Evolutionary conservation across 1,140 invertebrate genomes (phyloP).

Genomic region (Eulimnadia texana): DNA sequence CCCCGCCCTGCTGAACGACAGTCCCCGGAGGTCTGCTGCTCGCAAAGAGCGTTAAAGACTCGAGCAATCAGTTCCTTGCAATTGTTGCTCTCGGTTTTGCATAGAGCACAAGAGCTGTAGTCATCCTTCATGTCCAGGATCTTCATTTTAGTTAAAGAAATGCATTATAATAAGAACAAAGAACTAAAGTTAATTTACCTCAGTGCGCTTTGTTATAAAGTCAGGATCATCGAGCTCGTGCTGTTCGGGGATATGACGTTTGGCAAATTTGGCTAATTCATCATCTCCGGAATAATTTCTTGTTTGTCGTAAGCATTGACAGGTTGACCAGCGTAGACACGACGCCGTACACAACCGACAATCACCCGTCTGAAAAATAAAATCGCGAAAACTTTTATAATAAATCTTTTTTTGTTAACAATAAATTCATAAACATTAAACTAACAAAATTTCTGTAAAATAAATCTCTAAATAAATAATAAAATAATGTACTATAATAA

Average conservation of each 20-base stretch:
- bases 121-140: slow-evolving; percentile 69
- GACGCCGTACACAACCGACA: slow-evolving; percentile 79
- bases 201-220: slow-evolving; percentile 71
- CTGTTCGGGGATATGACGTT: slow-evolving; percentile 96
- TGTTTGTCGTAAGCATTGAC: slow-evolving; percentile 96
- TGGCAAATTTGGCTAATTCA: slow-evolving; percentile 95
- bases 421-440: too few relatives aligned
- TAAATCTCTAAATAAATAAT: slow-evolving; percentile 4
- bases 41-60: slow-evolving; percentile 79
- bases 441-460: too few relatives aligned
- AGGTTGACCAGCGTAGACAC: slow-evolving; percentile 92
- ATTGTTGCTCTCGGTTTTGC: slow-evolving; percentile 86
- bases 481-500: too few relatives aligned
- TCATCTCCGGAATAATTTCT: slow-evolving; percentile 89
- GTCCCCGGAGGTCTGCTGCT: slow-evolving; percentile 64
- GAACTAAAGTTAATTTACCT: too few relatives aligned
- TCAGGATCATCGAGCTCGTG: slow-evolving; percentile 87
- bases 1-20: slow-evolving; percentile 88
- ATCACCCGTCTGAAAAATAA: slow-evolving; percentile 38
- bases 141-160: slow-evolving; percentile 53
- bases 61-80: slow-evolving; percentile 77
- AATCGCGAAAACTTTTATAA: neutral
- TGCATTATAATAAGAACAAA: too few relatives aligned
- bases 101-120: slow-evolving; percentile 70
- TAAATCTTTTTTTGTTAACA: slow-evolving; percentile 14